Percentiles rank a stretch among this genome's conserved stretches.
These are phyloP conservation scores for Sinelater perroti DNA, from an alignment of 2,888 invertebrate genomes.

Conservation along the genomic window DNA sequence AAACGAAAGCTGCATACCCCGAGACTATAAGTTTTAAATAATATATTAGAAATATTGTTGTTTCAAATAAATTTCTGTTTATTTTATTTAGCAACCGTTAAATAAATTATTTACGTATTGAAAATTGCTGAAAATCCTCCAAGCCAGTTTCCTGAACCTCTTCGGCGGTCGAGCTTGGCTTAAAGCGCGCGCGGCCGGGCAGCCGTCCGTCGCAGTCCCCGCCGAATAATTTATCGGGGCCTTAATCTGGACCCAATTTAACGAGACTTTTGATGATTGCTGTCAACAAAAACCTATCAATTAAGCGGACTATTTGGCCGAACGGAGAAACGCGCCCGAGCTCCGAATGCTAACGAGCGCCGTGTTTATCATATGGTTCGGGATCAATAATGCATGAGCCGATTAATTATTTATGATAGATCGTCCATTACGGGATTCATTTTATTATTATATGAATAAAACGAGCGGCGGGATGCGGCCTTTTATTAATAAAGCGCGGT, in stretches of 20 bases:
- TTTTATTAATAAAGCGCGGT: slow-evolving; percentile 22
- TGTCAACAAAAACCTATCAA: slow-evolving; percentile 53
- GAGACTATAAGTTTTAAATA: too few species aligned
- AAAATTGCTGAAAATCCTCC: too few species aligned
- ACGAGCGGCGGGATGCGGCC: slow-evolving; percentile 1
- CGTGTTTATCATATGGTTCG: slow-evolving; percentile 55
- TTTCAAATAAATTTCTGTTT: too few species aligned
- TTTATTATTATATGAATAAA: slow-evolving; percentile 42
- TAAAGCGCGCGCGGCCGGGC: too few species aligned
- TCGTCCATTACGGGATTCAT: slow-evolving; percentile 55
- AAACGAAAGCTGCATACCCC: too few species aligned
- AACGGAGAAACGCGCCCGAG: slow-evolving; percentile 43
- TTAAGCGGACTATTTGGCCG: slow-evolving; percentile 53
- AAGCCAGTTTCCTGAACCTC: too few species aligned
- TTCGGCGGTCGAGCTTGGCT: too few species aligned
- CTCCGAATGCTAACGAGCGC: slow-evolving; percentile 51
- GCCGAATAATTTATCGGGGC: slow-evolving; percentile 1
- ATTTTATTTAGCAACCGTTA: too few species aligned
- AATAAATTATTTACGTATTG: too few species aligned
- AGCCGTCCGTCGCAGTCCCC: too few species aligned
- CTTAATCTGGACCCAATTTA: slow-evolving; percentile 23
- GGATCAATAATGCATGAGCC: slow-evolving; percentile 59
- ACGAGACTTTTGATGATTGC: slow-evolving; percentile 52
- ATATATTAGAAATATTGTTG: too few species aligned
- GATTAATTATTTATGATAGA: slow-evolving; percentile 60